Conservation (phyloP, 2,797 vertebrate genomes). For the Micropoecilia bifurca region DNA sequence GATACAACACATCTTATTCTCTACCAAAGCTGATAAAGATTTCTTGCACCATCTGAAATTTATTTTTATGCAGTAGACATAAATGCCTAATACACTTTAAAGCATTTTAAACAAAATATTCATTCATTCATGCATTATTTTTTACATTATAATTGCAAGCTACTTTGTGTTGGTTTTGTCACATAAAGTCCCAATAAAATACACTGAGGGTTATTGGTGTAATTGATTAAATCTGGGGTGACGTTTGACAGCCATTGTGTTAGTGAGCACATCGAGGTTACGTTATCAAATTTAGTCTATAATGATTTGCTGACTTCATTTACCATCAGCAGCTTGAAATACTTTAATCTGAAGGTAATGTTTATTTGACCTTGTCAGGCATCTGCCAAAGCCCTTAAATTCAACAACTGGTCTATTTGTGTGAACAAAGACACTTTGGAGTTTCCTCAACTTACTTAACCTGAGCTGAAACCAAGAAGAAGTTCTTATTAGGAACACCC, state of each 20-base stretch:
- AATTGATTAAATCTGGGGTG: neutral
- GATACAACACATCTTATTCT: neutral
- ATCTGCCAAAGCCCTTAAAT: conserved; percentile 26
- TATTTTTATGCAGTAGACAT: no score
- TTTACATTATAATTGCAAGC: neutral
- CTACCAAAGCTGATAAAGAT: neutral
- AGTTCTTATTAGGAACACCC: conserved; percentile 51
- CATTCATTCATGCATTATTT: neutral
- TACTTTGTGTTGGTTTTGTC: neutral
- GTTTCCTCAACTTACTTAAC: conserved; percentile 28
- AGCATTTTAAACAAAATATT: neutral
- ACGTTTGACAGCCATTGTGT: neutral
- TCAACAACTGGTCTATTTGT: conserved; percentile 17
- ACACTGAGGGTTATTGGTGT: neutral
- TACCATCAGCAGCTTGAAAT: neutral
- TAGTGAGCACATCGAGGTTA: neutral
- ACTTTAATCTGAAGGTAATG: no score
- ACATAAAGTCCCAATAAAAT: neutral
- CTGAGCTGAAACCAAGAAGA: conserved; percentile 54
- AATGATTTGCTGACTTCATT: neutral
- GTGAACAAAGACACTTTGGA: conserved; percentile 34
- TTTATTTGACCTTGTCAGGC: conserved; percentile 3
- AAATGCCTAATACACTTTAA: neutral
- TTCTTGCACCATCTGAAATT: neutral
- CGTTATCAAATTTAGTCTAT: neutral